These are phyloP conservation scores for Hippasteria phrygiana DNA, from an alignment of 53 echinoderm and acorn worm species.

Conservation along the genomic window DNA sequence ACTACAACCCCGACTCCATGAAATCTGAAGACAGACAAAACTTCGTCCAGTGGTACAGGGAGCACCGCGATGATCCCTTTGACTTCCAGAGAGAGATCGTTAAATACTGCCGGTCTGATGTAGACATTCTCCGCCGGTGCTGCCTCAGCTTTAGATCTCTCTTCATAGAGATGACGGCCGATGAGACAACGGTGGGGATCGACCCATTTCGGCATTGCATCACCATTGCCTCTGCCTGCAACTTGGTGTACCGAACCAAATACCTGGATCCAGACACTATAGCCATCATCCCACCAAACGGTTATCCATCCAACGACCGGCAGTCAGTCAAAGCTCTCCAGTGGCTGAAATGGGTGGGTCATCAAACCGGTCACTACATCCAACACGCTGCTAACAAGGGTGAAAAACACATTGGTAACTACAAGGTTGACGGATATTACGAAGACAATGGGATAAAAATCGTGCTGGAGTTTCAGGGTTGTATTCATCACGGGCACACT, in stretches of 20 bases:
- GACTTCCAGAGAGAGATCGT: conserved; percentile 36
- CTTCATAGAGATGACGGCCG: conserved; percentile 55
- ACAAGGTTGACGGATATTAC: too few species aligned
- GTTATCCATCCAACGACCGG: conserved; percentile 58
- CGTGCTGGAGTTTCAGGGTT: too few species aligned
- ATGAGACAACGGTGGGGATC: conserved; percentile 50
- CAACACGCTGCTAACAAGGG: conserved; percentile 60
- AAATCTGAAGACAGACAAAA: background rate
- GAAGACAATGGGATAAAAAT: too few species aligned
- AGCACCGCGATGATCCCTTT: conserved; percentile 13
- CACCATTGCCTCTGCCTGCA: conserved; percentile 81
- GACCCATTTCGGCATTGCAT: conserved; percentile 66
- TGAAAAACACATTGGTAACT: background rate
- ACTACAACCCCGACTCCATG: conserved; percentile 58
- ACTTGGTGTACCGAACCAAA: conserved; percentile 70
- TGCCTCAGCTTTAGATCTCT: conserved; percentile 44
- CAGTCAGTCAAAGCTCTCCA: conserved; percentile 66
- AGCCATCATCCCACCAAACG: conserved; percentile 54
- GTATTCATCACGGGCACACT: background rate
- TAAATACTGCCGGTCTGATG: conserved; percentile 56
- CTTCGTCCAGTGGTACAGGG: conserved; percentile 41
- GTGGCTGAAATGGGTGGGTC: conserved; percentile 51
- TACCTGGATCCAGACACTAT: conserved; percentile 65
- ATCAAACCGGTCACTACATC: conserved; percentile 45
- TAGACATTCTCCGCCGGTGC: conserved; percentile 55